Conservation (phyloP, 1,140 invertebrate genomes). For the Samia ricini region DNA sequence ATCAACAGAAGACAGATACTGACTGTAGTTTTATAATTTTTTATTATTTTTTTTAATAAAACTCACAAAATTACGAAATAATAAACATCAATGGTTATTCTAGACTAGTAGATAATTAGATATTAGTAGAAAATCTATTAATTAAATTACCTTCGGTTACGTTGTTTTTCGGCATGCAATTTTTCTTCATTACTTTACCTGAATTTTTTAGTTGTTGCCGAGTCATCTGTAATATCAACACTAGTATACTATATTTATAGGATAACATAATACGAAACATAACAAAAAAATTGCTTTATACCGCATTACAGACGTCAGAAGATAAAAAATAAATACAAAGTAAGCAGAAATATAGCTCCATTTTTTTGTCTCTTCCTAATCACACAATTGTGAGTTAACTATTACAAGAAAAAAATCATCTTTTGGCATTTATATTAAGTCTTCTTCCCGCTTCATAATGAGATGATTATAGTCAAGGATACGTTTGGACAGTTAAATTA, state of each 20-base stretch:
- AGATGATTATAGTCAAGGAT: conserved; percentile 14
- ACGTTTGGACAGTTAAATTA: conserved; percentile 17
- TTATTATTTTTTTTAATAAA: too few relatives aligned
- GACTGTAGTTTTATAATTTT: too few relatives aligned
- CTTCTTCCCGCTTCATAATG: conserved; percentile 11
- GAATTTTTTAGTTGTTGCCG: conserved; percentile 67
- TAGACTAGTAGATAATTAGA: neutral
- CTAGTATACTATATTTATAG: neutral
- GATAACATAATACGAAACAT: neutral
- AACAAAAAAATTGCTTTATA: neutral
- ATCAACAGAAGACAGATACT: too few relatives aligned
- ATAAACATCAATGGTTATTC: too few relatives aligned
- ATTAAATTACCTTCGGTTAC: conserved; percentile 57
- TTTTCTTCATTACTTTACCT: conserved; percentile 64
- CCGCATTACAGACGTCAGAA: conserved; percentile 9
- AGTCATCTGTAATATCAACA: conserved; percentile 47
- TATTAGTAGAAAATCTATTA: neutral
- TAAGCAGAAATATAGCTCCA: neutral
- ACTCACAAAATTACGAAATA: too few relatives aligned
- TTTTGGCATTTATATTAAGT: conserved; percentile 17
- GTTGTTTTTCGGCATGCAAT: conserved; percentile 65
- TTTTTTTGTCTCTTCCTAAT: neutral
- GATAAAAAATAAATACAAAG: conserved; percentile 12
- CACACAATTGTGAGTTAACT: neutral
- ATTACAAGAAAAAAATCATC: conserved; percentile 10